These are phyloP conservation scores for Simalia tracyae DNA, from an alignment of 2,797 vertebrate genomes.

Conservation along the genomic window DNA sequence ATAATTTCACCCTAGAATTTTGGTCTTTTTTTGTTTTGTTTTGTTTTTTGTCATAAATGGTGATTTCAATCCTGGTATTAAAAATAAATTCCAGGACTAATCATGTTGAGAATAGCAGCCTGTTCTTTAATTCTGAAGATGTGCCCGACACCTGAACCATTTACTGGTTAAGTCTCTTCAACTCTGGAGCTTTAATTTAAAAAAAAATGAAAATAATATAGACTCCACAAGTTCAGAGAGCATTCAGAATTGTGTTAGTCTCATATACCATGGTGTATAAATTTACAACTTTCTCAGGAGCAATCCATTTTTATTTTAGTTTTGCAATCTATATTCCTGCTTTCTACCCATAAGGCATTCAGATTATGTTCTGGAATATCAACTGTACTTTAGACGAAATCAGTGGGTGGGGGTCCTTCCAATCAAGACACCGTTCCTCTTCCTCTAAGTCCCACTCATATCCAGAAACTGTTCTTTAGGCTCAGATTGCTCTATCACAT, in stretches of 20 bases:
- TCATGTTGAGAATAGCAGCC: background rate
- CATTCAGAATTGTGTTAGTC: background rate
- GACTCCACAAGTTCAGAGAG: background rate
- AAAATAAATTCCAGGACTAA: background rate
- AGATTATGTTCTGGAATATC: background rate
- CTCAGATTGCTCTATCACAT: background rate
- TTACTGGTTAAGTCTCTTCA: background rate
- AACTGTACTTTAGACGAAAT: background rate
- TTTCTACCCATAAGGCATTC: background rate
- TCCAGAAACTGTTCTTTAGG: background rate
- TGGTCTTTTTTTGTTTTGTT: background rate
- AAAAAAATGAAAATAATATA: background rate
- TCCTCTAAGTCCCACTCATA: background rate
- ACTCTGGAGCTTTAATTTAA: background rate
- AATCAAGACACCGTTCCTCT: background rate
- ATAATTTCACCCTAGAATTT: background rate
- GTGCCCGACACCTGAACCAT: background rate
- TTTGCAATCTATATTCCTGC: background rate
- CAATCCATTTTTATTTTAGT: background rate
- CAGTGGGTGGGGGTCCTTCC: background rate
- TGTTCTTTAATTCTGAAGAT: background rate
- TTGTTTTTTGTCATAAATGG: background rate
- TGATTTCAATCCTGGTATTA: background rate
- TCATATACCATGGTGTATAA: background rate
- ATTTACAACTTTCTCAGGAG: background rate